A percentile compares a stretch with the other conserved stretches of the same genome.
phyloP scores from a whole-genome alignment of 2,888 invertebrate genomes.

The Amiota minor region DNA sequence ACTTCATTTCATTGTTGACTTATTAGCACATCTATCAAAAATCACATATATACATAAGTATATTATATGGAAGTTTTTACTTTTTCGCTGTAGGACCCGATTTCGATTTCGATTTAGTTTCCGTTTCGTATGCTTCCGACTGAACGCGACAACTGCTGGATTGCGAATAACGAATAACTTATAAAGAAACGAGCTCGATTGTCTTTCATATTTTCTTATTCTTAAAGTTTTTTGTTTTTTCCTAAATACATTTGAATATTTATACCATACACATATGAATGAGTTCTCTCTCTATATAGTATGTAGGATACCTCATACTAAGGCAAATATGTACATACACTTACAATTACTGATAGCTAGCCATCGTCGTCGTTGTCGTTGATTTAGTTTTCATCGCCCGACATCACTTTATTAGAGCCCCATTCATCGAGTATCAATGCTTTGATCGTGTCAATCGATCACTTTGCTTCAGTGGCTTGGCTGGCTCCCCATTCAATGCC shows the following conservation, averaged over 20 bases:
- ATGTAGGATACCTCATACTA: too few relatives aligned
- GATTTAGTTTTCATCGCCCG: constrained; percentile 41
- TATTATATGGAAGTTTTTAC: constrained; percentile 40
- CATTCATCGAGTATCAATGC: constrained; percentile 62
- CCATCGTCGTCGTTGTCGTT: too few relatives aligned
- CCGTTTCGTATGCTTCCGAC: constrained; percentile 70
- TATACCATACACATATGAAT: constrained; percentile 58
- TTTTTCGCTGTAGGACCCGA: constrained; percentile 53
- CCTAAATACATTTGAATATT: constrained; percentile 62
- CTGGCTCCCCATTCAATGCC: constrained; percentile 45
- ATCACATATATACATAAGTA: neutral
- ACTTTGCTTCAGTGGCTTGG: constrained; percentile 53
- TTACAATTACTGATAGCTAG: constrained; percentile 22
- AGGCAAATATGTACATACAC: constrained; percentile 41
- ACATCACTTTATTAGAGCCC: constrained; percentile 49
- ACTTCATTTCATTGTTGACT: neutral
- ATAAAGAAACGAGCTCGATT: constrained; percentile 44
- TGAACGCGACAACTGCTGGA: constrained; percentile 73
- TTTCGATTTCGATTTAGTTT: constrained; percentile 45
- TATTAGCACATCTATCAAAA: neutral
- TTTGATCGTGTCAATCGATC: constrained; percentile 69
- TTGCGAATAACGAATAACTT: constrained; percentile 74
- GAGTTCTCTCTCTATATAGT: neutral
- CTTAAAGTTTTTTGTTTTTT: constrained; percentile 42
- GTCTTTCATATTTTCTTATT: constrained; percentile 49